Percentiles rank a stretch among this genome's conserved stretches.
phyloP scores from a whole-genome alignment of 2,113 vertebrate genomes.

The Rhinolophus sinicus region DNA sequence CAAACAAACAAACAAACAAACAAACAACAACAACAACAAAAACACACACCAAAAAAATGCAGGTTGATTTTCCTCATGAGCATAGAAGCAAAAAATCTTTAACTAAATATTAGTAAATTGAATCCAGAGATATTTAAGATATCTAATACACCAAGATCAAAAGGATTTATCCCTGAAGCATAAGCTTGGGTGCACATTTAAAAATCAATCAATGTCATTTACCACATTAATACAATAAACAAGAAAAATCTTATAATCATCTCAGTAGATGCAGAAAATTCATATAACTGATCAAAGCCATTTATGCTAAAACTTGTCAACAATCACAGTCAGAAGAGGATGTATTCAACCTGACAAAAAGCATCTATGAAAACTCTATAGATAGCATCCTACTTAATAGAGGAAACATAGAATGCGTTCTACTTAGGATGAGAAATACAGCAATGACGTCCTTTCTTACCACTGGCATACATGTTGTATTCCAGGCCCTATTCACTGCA shows the following conservation, averaged over 20 bases:
- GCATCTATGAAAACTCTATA: neutral
- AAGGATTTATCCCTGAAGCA: neutral
- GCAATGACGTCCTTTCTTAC: neutral
- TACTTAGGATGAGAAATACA: neutral
- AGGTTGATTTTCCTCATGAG: neutral
- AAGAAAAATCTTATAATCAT: neutral
- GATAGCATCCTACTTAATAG: neutral
- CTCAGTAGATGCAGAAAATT: neutral
- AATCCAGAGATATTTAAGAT: slow-evolving; percentile 6
- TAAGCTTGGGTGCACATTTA: neutral
- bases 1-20: neutral
- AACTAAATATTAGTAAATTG: neutral
- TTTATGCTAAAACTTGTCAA: neutral
- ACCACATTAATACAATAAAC: neutral
- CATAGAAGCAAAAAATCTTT: neutral
- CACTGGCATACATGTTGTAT: neutral
- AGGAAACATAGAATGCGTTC: neutral
- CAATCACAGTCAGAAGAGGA: neutral
- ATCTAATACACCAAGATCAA: neutral
- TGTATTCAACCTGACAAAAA: neutral
- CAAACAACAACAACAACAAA: too few relatives aligned
- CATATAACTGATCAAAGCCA: neutral
- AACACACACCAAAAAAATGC: neutral
- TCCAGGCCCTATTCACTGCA: neutral
- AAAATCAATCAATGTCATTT: neutral